Percentiles rank a stretch among this genome's conserved stretches.
Conservation (phyloP, 2,113 vertebrate species). For the Pluvialis apricaria region DNA sequence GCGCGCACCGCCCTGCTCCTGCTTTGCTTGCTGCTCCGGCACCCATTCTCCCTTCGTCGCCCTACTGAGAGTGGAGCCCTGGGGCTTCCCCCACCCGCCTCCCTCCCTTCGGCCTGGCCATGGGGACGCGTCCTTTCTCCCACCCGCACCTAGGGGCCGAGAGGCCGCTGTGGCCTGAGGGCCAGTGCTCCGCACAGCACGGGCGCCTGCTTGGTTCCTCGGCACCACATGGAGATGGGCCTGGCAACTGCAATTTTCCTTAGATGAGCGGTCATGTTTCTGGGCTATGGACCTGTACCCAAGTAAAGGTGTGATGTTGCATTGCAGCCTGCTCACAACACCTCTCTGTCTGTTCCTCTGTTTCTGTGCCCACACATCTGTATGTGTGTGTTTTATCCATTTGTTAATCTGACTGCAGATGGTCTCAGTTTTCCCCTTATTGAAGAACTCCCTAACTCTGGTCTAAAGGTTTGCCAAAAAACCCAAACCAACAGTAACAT, state of each 20-base stretch:
- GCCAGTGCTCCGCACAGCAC: neutral
- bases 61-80: neutral
- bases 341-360: neutral
- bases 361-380: neutral
- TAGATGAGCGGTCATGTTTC: neutral
- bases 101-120: neutral
- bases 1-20: neutral
- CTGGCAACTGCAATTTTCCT: neutral
- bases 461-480: neutral
- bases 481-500: neutral
- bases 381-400: neutral
- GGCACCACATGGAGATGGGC: neutral
- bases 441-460: neutral
- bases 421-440: neutral
- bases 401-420: neutral
- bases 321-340: neutral
- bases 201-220: too few species aligned
- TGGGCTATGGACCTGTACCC: neutral
- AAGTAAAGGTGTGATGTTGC: neutral
- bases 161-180: neutral
- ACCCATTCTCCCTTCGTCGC: too few species aligned
- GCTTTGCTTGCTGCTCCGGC: neutral
- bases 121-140: neutral
- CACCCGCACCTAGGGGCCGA: constrained; percentile 17
- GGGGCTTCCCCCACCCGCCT: neutral